Evolutionary conservation across 1,140 invertebrate genomes (phyloP), one percentile per base, ranked within the genome.

Genomic region (Phymorhynchus buccinoides): DNA sequence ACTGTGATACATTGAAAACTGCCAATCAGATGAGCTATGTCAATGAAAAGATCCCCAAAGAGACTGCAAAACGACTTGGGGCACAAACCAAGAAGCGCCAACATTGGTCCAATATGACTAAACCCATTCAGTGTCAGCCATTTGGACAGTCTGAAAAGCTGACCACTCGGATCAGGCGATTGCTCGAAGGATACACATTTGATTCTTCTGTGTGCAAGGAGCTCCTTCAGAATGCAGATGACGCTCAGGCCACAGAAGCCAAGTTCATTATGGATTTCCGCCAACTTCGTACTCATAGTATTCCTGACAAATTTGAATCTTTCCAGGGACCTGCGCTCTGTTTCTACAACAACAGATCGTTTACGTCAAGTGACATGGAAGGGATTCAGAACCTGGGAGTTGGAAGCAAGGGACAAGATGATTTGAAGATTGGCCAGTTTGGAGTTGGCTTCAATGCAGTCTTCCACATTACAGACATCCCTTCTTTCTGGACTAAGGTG

Each of bases 171-270:
- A 87, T 93, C 7, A 89, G 88, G 66, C 75, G 89, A 35, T 89
- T 93, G 37, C 78, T 93, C 39, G 32, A 80, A 12, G 87, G 88
- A n/a, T 92, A 93, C 85, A 91, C 92, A 0, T 90, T 88, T 75
- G 91, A 90, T 73, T 79, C 80, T 27, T 89, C 87, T 16, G 48
- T 92, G 16, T 78, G 91, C 16, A 91, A 92, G 85, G 92, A 92
- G 85, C 84, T 92, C 22, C 44, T 92, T 0, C 92, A 92, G 80
- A 92, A 97, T 89, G 91, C 92, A 44, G 92, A 93, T 87, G 92
- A 93, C 89, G 92, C 92, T 27, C 86, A 87, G 30, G 92, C 92
- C 22, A 92, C 88, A 32, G 91, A 91, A 85, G 84, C 92, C 7
- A 86, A 89, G 42, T 92, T 93, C 80, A 88, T 93, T 18, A 87